Base-by-base conservation (phyloP, 2,888 invertebrate species). In the Phoronis australis region DNA sequence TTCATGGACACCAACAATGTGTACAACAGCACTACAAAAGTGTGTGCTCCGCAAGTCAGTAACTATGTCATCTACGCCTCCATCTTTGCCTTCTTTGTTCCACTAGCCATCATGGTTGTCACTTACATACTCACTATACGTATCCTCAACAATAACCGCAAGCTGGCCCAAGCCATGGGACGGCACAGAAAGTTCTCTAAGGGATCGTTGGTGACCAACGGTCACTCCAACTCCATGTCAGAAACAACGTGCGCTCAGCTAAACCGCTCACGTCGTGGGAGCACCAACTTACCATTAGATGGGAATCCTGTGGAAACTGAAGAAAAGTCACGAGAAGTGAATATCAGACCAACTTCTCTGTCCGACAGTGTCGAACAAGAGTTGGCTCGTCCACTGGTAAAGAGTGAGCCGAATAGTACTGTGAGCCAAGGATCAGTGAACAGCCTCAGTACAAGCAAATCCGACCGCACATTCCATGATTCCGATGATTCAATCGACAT, bases 21-120 rank as follows among this genome's bases (percentile, higher is more conserved):
- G 20, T 71, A 60, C 53, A 62, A 61, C 23, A 55, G 66, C 37
- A 60, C 66, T 5, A n/a, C n/a, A n/a, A n/a, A n/a, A n/a, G 27
- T 55, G 12, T 74, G 74, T 55, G 56, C 63, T 2, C 72, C 72
- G 1, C 61, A 63, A 3, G 52, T 71, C 21, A 58, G 59, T 35
- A 61, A 65, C 27, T 74, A 72, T 54, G 61, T 70, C 24, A 84
- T 93, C 53, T 90, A 92, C 63, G 96, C 95, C 20, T 94, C 94
- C 46, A 87, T 95, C 64, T 87, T 94, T 66, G 92, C 93, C 63
- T 96, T 96, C 80, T 94, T 94, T 81, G 91, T 96, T 56, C 96
- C 96, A 0, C 81, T 96, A 58, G 83, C 86, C 39, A 93, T 96
- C 60, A 96, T 96, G 95, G 82, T 94, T 69, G 81, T 92, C 52